phyloP scores from a whole-genome alignment of 2,888 invertebrate genomes.

The Abrostola triplasia region DNA sequence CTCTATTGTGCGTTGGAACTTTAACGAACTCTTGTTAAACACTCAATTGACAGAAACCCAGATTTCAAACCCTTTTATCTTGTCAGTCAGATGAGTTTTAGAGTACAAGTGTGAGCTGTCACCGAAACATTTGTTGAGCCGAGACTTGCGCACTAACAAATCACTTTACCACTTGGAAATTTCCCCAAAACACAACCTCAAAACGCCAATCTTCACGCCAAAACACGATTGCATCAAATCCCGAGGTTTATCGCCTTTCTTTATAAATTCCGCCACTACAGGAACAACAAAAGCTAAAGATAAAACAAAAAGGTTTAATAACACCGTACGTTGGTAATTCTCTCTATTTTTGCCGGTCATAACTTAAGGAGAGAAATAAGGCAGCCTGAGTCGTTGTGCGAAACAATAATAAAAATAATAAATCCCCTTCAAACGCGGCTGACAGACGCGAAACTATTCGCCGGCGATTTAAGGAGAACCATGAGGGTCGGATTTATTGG shows the following conservation, averaged over 20 bases:
- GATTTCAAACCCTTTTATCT: too few species aligned
- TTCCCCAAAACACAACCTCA: constrained; percentile 12
- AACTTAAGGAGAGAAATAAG: constrained; percentile 74
- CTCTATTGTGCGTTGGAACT: too few species aligned
- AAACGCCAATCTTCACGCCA: constrained; percentile 40
- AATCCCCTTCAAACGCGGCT: constrained; percentile 85
- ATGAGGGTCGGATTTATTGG: constrained; percentile 20
- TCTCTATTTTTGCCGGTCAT: constrained; percentile 70
- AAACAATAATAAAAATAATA: constrained; percentile 88
- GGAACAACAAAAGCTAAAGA: constrained; percentile 60
- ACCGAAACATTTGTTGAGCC: too few species aligned
- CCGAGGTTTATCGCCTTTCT: constrained; percentile 50
- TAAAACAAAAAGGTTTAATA: constrained; percentile 70
- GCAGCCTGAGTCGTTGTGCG: constrained; percentile 71
- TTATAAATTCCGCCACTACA: constrained; percentile 52
- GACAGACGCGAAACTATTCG: constrained; percentile 87
- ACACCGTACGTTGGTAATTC: constrained; percentile 60
- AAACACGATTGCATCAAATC: constrained; percentile 44
- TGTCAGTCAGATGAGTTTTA: too few species aligned
- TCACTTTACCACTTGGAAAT: constrained; percentile 10
- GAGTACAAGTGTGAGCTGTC: too few species aligned
- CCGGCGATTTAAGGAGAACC: constrained; percentile 67
- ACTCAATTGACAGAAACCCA: too few species aligned
- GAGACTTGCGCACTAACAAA: constrained; percentile 7
- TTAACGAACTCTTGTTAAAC: too few species aligned